phyloP scores from a whole-genome alignment of 2,113 vertebrate species.

The Ondatra zibethicus region DNA sequence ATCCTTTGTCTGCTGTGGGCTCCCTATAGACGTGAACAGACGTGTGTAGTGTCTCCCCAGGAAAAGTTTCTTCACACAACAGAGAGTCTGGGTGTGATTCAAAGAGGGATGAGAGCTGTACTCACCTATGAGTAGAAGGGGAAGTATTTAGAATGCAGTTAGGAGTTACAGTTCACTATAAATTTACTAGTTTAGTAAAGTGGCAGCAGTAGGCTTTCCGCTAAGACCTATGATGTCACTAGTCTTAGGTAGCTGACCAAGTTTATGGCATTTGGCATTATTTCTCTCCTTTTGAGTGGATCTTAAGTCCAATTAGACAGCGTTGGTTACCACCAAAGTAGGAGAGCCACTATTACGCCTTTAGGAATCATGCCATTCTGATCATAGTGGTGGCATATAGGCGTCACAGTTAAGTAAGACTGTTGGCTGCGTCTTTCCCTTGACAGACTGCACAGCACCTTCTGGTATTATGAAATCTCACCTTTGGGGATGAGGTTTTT shows the following conservation, averaged over 20 bases:
- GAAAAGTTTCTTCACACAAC: no score
- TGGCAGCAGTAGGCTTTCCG: background rate
- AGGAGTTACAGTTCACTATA: background rate
- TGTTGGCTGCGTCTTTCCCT: no score
- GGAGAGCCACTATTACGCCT: background rate
- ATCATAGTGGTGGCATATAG: background rate
- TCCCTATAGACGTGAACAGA: background rate
- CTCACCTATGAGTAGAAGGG: background rate
- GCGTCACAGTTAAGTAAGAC: background rate
- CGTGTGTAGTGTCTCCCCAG: background rate
- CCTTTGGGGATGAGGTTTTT: background rate
- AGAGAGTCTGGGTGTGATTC: no score
- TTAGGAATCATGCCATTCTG: background rate
- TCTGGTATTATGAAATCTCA: background rate
- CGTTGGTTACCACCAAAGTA: background rate
- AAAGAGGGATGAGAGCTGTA: background rate
- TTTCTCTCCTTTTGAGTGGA: background rate
- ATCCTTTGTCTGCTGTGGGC: background rate
- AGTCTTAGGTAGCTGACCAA: background rate
- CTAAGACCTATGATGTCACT: background rate
- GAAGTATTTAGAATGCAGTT: background rate
- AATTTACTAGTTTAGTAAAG: background rate
- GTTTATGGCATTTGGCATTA: background rate
- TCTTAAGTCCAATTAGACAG: background rate
- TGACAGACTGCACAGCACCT: background rate